Evolutionary conservation across 2,888 invertebrate species (phyloP), one percentile per base, ranked within the genome.

Genomic region (Nomada ferruginata): DNA sequence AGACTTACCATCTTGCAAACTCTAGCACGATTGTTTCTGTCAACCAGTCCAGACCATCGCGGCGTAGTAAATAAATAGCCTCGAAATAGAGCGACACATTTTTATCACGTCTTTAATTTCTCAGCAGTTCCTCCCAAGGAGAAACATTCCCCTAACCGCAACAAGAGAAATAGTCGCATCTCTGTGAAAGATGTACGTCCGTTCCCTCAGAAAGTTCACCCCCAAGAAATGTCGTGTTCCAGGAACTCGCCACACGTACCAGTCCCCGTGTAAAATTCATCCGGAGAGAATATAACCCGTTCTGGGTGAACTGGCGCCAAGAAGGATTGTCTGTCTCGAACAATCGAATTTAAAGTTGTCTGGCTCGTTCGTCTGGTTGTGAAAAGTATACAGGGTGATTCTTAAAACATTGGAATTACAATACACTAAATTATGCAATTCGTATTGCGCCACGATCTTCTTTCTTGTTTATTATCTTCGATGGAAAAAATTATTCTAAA

Each of bases 291-390:
- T 55, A 65, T 69, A 68, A 60, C 47, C 47, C 61, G 71, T 61
- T 53, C 57, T 23, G 29, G 52, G 10, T 44, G 50, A 64, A 52
- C n/a, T 53, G 52, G 52, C 57, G 13, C 23, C 55, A 13, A 75
- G 82, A 75, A 75, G 69, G 44, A 80, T 79, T 55, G 79, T 75
- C 75, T 23, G 66, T 75, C 53, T 42, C 44, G 26, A 52, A 29
- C 63, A 79, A 81, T 81, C 80, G 80, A 80, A 70, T 80, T 66
- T 68, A 55, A 71, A 75, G 70, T 75, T 70, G 66, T 47, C 53
- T 26, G 42, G 42, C 59, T 36, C 44, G 26, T 44, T 50, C 52
- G 61, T 53, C 52, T 36, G 29, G 13, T 9, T 11, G 36, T n/a
- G 50, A 4, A 36, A 42, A 3, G 10, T 7, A 0, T 36, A 60